Evolutionary conservation across 2,113 vertebrate genomes (phyloP).

Genomic region (Pan troglodytes): DNA sequence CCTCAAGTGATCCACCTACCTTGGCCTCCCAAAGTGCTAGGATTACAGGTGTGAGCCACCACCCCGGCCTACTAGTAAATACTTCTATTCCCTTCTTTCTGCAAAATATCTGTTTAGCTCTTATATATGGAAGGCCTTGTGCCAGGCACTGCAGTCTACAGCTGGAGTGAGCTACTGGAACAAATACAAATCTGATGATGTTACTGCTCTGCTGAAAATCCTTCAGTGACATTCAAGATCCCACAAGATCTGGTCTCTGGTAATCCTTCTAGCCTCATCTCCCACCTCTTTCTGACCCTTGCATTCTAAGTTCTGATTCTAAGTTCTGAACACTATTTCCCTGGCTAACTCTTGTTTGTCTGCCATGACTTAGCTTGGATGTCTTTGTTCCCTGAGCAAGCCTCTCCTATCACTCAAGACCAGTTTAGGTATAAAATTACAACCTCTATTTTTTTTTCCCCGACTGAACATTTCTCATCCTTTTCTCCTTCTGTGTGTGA

Average conservation of each 20-base stretch:
- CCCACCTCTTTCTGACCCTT: not conserved
- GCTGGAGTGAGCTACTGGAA: not conserved
- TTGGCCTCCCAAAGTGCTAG: too few relatives aligned
- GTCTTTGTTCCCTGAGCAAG: not conserved
- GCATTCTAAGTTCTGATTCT: not conserved
- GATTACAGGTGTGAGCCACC: too few relatives aligned
- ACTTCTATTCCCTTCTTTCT: conserved; percentile 2
- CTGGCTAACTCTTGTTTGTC: not conserved
- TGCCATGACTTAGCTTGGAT: not conserved
- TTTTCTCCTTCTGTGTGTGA: not conserved
- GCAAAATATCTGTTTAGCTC: not conserved
- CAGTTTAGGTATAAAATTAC: not conserved
- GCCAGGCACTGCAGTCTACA: not conserved
- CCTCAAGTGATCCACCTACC: too few relatives aligned
- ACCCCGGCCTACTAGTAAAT: not conserved
- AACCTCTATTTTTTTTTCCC: not conserved
- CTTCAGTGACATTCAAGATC: not conserved
- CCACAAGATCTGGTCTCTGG: not conserved
- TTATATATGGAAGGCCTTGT: not conserved
- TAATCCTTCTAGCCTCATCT: not conserved
- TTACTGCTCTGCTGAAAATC: not conserved
- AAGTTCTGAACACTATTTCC: not conserved
- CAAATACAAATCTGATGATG: not conserved
- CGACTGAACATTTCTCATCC: not conserved
- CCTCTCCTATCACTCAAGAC: not conserved